Evolutionary conservation across 2,113 vertebrate genomes (phyloP).

Genomic region (Pedetes capensis): DNA sequence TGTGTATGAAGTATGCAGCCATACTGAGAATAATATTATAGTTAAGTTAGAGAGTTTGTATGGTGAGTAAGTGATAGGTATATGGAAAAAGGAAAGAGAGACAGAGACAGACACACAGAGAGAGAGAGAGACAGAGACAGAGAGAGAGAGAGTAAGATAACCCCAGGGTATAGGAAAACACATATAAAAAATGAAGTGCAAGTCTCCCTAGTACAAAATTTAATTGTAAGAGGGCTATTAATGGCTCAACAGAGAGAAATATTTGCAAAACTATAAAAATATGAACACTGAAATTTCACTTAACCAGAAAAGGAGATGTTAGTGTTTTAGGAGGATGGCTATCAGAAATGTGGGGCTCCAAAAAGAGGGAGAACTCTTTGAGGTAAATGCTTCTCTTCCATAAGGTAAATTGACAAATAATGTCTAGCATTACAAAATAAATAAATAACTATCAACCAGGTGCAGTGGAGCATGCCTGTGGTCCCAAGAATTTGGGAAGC

Average conservation of each 20-base stretch:
- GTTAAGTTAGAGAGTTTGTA: not conserved
- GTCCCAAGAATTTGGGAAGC: no score
- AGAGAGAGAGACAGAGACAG: not conserved
- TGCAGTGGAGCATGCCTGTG: no score
- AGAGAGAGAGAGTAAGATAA: not conserved
- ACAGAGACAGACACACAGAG: not conserved
- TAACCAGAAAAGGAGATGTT: not conserved
- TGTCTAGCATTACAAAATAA: not conserved
- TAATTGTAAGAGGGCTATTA: not conserved
- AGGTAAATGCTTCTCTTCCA: not conserved
- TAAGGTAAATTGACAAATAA: not conserved
- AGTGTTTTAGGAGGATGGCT: not conserved
- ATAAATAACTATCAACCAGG: not conserved
- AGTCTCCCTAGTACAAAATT: not conserved
- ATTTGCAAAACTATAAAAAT: not conserved
- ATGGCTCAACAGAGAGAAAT: not conserved
- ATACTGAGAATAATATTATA: not conserved
- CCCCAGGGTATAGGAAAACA: not conserved
- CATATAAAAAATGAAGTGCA: not conserved
- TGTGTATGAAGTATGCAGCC: not conserved
- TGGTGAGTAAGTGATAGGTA: not conserved
- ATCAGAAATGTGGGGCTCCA: not conserved
- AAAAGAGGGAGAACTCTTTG: not conserved
- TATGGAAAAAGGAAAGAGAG: not conserved
- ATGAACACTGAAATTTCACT: not conserved